Percentiles rank a stretch among this genome's conserved stretches.
phyloP scores from a whole-genome alignment of 2,113 vertebrate species.

The Toxostoma redivivum region DNA sequence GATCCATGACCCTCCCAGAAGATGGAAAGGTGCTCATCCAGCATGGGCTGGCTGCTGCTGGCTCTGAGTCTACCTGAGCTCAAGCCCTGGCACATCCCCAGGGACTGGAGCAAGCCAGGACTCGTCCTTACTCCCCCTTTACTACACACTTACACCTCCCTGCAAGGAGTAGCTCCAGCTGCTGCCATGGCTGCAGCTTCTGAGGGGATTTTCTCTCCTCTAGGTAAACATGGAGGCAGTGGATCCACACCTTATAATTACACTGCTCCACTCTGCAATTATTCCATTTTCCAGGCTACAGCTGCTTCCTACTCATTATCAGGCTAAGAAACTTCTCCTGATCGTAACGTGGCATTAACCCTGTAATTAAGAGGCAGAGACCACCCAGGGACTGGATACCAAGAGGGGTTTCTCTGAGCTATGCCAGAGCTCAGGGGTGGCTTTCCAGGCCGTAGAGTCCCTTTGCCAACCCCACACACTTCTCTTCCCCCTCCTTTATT shows the following conservation, averaged over 20 bases:
- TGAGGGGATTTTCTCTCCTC: conserved; percentile 4
- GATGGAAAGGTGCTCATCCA: background rate
- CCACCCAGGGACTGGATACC: conserved; percentile 42
- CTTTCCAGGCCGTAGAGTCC: background rate
- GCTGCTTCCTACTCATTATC: conserved; percentile 72
- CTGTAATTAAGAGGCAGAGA: conserved; percentile 64
- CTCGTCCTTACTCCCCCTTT: background rate
- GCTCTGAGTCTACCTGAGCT: fast-evolving
- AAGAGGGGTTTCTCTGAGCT: background rate
- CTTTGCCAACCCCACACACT: background rate
- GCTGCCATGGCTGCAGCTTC: background rate
- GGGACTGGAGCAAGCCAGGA: background rate
- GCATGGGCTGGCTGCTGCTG: background rate
- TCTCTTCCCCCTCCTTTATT: background rate
- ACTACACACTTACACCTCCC: background rate
- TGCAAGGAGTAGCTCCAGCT: background rate
- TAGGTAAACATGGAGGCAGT: conserved; percentile 62
- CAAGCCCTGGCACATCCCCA: background rate
- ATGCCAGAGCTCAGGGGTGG: background rate
- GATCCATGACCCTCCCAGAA: background rate
- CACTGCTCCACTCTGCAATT: conserved; percentile 66
- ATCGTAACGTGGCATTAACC: conserved; percentile 55
- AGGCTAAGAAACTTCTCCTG: conserved; percentile 67
- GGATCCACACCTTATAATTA: conserved; percentile 69
- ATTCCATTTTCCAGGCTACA: conserved; percentile 71